phyloP scores from a whole-genome alignment of 2,113 vertebrate species.

The Amphilophus citrinellus region DNA sequence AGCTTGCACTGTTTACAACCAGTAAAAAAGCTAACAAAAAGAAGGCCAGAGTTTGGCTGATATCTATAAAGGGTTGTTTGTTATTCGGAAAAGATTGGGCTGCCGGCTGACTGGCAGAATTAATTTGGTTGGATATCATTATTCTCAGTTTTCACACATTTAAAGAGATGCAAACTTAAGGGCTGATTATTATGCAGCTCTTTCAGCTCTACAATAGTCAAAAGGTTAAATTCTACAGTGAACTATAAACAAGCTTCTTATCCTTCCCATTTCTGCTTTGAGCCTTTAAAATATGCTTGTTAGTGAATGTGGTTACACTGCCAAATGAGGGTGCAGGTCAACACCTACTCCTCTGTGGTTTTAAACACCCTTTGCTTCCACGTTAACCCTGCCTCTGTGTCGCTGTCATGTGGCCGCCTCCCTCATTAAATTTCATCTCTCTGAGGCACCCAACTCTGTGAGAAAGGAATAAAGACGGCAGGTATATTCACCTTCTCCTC shows the following conservation, averaged over 20 bases:
- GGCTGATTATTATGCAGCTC: constrained; percentile 5
- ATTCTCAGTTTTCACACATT: constrained; percentile 5
- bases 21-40: not conserved
- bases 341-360: not conserved
- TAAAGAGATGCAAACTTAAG: not conserved
- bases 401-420: not conserved
- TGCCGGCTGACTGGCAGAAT: not conserved
- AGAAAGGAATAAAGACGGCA: constrained; percentile 13
- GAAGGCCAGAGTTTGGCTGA: not conserved
- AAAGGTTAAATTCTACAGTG: constrained; percentile 3
- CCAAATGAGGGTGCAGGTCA: constrained; percentile 1
- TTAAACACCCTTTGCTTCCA: not conserved
- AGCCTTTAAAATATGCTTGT: not conserved
- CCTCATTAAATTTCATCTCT: constrained; percentile 38
- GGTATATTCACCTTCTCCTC: constrained; percentile 29
- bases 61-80: not conserved
- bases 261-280: not conserved
- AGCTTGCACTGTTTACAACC: not conserved
- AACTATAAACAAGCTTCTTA: constrained; percentile 11
- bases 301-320: not conserved
- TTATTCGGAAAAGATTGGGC: not conserved
- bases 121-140: not conserved
- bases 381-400: constrained; percentile 11
- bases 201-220: not conserved
- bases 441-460: not conserved